These are phyloP conservation scores for Eupleurogrammus muticus DNA, from an alignment of 2,797 vertebrate species.

Conservation along the genomic window DNA sequence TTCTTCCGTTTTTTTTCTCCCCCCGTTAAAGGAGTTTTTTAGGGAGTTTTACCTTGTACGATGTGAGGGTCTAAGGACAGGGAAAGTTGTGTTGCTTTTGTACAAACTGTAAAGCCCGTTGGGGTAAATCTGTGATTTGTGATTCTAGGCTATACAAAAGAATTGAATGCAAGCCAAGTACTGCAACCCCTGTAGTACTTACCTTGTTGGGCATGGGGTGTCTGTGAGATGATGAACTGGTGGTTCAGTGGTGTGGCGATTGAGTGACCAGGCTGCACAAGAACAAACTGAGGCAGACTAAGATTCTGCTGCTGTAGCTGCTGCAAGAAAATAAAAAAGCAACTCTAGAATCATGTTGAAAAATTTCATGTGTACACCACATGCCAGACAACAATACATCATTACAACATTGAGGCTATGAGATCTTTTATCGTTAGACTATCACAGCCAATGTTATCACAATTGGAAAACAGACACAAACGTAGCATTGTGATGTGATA, in stretches of 20 bases:
- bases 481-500: not conserved
- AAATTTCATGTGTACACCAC: not conserved
- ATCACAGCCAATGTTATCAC: not conserved
- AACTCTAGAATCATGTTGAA: not conserved
- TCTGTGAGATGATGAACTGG: constrained; percentile 99
- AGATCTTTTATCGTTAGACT: not conserved
- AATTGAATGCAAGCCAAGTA: constrained; percentile 17
- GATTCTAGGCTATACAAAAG: too few species aligned
- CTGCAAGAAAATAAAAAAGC: constrained; percentile 76
- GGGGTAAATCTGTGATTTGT: too few species aligned
- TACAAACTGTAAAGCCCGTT: too few species aligned
- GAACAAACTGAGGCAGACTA: constrained; percentile 97
- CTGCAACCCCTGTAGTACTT: constrained; percentile 49
- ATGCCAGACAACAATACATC: not conserved
- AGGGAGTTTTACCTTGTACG: too few species aligned
- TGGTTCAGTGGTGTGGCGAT: constrained; percentile 93
- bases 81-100: too few species aligned
- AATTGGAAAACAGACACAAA: not conserved
- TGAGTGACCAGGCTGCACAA: constrained; percentile 93
- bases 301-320: constrained; percentile 97
- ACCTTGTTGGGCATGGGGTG: constrained; percentile 96
- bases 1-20: too few species aligned
- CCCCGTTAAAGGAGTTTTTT: too few species aligned
- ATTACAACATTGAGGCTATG: not conserved
- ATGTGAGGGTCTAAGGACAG: too few species aligned